Percentiles rank a stretch among this genome's conserved stretches.
phyloP scores from a whole-genome alignment of 2,113 vertebrate species.

The Entomyzon cyanotis region DNA sequence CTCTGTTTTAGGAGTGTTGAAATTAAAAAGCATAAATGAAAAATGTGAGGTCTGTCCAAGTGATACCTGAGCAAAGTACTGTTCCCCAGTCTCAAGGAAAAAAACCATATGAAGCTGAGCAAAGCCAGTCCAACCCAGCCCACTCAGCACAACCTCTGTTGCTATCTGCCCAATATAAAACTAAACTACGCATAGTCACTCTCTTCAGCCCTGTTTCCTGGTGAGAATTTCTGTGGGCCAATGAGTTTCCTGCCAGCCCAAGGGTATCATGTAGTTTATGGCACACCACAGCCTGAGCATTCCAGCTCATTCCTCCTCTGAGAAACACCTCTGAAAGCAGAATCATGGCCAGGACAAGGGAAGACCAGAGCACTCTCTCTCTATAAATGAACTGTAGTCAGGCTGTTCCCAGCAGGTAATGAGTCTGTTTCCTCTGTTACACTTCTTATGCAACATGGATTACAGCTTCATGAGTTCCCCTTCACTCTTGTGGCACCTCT shows the following conservation, averaged over 20 bases:
- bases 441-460: background rate
- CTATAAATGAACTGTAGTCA: background rate
- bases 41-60: background rate
- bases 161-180: fast-evolving
- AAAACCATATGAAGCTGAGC: fast-evolving
- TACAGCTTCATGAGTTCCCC: fast-evolving
- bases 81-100: background rate
- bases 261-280: background rate
- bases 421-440: background rate
- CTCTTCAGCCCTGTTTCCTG: background rate
- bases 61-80: background rate
- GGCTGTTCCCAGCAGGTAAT: background rate
- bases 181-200: background rate
- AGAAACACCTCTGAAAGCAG: background rate
- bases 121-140: background rate
- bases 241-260: background rate
- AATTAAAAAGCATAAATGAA: background rate
- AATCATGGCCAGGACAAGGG: background rate
- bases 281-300: background rate
- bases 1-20: background rate
- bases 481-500: background rate
- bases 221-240: background rate
- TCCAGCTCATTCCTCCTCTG: background rate
- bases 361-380: background rate
- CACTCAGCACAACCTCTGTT: background rate